A percentile compares a stretch with the other conserved stretches of the same genome.
phyloP scores from a whole-genome alignment of 64 coral and sea anemone species.

The Anthopleura sola region DNA sequence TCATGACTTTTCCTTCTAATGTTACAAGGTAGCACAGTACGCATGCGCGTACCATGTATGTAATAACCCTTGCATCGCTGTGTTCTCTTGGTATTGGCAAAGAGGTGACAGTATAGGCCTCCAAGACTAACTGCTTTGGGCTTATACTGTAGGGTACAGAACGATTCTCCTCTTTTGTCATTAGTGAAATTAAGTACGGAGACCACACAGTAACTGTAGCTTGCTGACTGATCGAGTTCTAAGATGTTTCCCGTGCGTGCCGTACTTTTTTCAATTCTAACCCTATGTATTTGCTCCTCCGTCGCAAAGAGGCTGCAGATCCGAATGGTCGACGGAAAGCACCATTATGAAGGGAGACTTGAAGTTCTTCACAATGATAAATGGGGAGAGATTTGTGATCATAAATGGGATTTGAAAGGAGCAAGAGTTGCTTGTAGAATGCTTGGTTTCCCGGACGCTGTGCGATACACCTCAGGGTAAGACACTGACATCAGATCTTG shows the following conservation, averaged over 20 bases:
- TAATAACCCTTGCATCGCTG: neutral
- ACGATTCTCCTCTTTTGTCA: neutral
- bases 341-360: conserved; percentile 60
- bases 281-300: neutral
- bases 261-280: neutral
- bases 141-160: conserved; percentile 2
- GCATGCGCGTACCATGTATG: neutral
- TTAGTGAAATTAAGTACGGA: conserved; percentile 1
- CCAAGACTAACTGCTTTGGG: neutral
- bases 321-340: conserved; percentile 62
- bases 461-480: conserved; percentile 70
- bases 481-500: neutral
- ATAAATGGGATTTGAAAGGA: conserved; percentile 64
- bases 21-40: neutral
- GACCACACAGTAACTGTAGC: conserved; percentile 4
- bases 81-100: neutral
- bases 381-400: conserved; percentile 87
- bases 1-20: neutral
- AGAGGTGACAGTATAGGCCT: neutral
- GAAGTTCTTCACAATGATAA: conserved; percentile 46
- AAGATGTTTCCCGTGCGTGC: conserved; percentile 7
- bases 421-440: conserved; percentile 61
- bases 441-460: conserved; percentile 61
- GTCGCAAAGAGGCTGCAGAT: conserved; percentile 26
- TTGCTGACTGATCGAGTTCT: neutral